Conservation (phyloP, 2,888 invertebrate species). For the Patella depressa region DNA sequence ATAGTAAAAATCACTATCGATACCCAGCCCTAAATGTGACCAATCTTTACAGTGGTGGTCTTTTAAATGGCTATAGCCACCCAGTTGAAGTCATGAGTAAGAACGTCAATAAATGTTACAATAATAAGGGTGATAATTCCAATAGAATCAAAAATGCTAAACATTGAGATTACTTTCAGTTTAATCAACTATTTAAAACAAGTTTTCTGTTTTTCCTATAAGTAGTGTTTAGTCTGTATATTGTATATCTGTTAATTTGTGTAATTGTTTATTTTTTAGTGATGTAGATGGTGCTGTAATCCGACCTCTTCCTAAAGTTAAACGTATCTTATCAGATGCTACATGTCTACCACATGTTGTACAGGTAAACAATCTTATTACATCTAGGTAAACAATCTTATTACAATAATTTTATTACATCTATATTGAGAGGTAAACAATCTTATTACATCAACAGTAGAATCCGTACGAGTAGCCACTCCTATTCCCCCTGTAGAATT, state of each 20-base stretch:
- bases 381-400: background rate
- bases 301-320: slow-evolving; percentile 93
- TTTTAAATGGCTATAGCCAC: too few relatives aligned
- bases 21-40: too few relatives aligned
- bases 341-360: slow-evolving; percentile 94
- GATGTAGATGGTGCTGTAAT: slow-evolving; percentile 94
- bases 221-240: background rate
- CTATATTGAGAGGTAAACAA: too few relatives aligned
- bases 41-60: background rate
- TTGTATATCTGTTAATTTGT: background rate
- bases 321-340: slow-evolving; percentile 88
- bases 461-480: too few relatives aligned
- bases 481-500: too few relatives aligned
- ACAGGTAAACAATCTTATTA: slow-evolving; percentile 65
- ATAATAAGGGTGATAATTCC: too few relatives aligned
- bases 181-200: background rate
- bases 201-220: background rate
- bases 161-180: too few relatives aligned
- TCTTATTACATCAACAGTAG: background rate
- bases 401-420: too few relatives aligned
- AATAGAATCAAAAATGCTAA: too few relatives aligned
- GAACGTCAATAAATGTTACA: too few relatives aligned
- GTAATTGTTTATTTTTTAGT: slow-evolving; percentile 71
- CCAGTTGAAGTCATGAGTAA: background rate
- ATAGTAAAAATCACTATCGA: too few relatives aligned